Base-by-base conservation (phyloP, 1,140 invertebrate species). In the Oryzaephilus surinamensis region DNA sequence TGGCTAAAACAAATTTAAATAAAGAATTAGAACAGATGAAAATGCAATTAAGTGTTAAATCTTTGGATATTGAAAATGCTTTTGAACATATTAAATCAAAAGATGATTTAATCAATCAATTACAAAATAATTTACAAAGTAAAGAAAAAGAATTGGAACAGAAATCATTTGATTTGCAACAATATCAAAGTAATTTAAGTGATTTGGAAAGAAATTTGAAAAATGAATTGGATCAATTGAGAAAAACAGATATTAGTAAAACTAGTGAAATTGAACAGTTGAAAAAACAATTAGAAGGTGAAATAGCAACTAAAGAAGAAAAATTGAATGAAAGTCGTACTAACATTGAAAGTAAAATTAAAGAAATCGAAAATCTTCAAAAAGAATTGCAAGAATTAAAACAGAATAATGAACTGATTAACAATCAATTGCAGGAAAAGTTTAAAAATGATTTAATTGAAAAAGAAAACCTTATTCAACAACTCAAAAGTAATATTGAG, bases 21-120 rank as follows among this genome's bases (percentile, higher is more conserved):
- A 72, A 72, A 57, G 70, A 72, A 57, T 58, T 69, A 26, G 67
- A 71, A 7, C 69, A 68, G 57, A 47, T 71, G 10, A 69, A 70
- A 63, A 72, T 71, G 67, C 67, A 74, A 54, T 44, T 72, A 6
- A 72, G 69, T 52, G 60, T 65, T 30, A 71, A 69, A 62, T 52
- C 65, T 21, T 52, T 66, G 42, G 69, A 73, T 53, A 51, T 65
- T 32, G 69, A 72, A 57, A 64, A 62, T 42, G 34, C 60, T 28
- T 51, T 62, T 46, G 64, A 65, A 19, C 52, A 63, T 8, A 68
- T 72, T 34, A 65, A 58, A 40, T 64, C 69, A 48, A 57, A 74
- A 33, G 66, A 72, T 51, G 40, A 55, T 3, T 55, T 58, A 24
- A 50, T 66, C 10, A 65, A 64, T 32, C 56, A 46, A 11, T 38